Conservation (phyloP, 2,797 vertebrate species). For the Buceros bicornis region DNA sequence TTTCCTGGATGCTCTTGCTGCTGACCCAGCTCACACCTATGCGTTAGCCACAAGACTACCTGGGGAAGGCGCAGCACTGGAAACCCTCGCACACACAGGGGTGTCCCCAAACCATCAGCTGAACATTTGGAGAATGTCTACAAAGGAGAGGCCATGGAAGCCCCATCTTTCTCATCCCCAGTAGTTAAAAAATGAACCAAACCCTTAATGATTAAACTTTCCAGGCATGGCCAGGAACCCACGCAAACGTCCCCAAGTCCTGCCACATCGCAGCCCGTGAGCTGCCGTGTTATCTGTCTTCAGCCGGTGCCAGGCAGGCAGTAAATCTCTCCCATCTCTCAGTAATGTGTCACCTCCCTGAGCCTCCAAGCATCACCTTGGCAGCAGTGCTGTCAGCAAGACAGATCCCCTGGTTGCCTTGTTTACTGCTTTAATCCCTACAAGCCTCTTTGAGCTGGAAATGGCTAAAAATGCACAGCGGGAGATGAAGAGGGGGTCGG, state of each 20-base stretch:
- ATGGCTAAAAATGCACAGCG: background rate
- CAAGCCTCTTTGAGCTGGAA: slow-evolving; percentile 29
- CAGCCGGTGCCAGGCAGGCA: slow-evolving; percentile 58
- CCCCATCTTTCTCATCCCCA: background rate
- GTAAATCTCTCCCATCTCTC: slow-evolving; percentile 78
- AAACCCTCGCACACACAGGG: background rate
- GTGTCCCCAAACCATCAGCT: background rate
- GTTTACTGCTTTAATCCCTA: slow-evolving; percentile 67
- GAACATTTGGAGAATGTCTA: background rate
- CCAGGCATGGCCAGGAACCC: background rate
- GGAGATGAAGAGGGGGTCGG: background rate
- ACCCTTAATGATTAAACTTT: background rate
- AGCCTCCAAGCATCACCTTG: slow-evolving; percentile 73
- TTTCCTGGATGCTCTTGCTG: background rate
- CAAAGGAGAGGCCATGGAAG: background rate
- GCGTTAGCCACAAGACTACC: background rate
- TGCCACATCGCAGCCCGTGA: background rate
- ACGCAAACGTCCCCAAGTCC: background rate
- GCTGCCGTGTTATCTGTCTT: slow-evolving; percentile 42
- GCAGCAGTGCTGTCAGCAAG: slow-evolving; percentile 77
- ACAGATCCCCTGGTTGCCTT: slow-evolving; percentile 71
- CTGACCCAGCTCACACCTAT: background rate
- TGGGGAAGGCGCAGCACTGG: background rate
- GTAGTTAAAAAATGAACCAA: rapidly evolving
- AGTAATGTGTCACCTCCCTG: slow-evolving; percentile 72